Evolutionary conservation across 2,888 invertebrate genomes (phyloP), one percentile per base, ranked within the genome.

Genomic region (Caenorhabditis macrosperma): DNA sequence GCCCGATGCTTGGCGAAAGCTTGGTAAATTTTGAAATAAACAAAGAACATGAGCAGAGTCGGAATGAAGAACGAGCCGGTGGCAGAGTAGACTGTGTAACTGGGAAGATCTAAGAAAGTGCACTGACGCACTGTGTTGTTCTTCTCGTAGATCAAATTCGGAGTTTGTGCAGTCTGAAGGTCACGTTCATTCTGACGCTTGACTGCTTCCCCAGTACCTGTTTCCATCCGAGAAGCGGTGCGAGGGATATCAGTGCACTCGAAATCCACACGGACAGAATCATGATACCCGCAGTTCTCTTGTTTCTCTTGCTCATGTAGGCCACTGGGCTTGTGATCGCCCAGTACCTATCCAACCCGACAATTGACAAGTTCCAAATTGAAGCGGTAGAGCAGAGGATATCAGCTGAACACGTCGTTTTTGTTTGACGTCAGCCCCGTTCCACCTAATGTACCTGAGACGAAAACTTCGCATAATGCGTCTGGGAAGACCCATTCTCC

Each of bases 41-140:
- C 98, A 93, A 98, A 97, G 91, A 98, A 97, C 97, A 99, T 98
- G 91, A 99, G 96, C 92, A 97, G 95, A 90, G 96, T 96, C 81
- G 99, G 99, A 91, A 99, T 96, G 94, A 97, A 99, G 93, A 99
- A 99, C 90, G 97, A 98, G 88, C 98, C 92, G 55, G 92, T 89
- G 5, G 85, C 85, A 5, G 85, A 85, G 83, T 92, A 92, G 24
- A 92, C 91, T 20, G 92, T 90, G 83, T 92, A 92, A 24, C 91
- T 91, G 24, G 90, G 91, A 15, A 91, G 82, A 78, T 89, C 89
- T 46, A 90, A 81, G 60, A 90, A 90, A 7, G 86, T 88, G 67
- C 90, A 90, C 46, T 87, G 85, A 0, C 84, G 60, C 26, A 72
- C 74, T 41, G 83, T 81, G 12, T 67, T 75, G 54, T 85, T 85